A percentile compares a stretch with the other conserved stretches of the same genome.
phyloP scores from a whole-genome alignment of 2,888 invertebrate genomes.

The Eupithecia dodoneata region DNA sequence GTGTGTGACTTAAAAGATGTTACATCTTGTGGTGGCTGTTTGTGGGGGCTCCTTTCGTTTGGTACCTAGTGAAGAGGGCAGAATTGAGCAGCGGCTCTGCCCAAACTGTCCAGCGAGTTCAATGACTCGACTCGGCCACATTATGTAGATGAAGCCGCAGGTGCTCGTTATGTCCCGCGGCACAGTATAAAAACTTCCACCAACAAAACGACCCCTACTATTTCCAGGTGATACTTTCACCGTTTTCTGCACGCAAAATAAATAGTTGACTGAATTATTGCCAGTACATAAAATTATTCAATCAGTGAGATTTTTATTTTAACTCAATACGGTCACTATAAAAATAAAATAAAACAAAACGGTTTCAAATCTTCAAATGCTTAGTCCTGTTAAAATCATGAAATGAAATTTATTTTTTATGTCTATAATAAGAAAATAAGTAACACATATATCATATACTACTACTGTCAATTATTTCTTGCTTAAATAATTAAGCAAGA shows the following conservation, averaged over 20 bases:
- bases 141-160: conserved; percentile 81
- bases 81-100: conserved; percentile 2
- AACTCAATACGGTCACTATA: not conserved
- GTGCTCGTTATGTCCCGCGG: conserved; percentile 77
- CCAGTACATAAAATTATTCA: too few relatives aligned
- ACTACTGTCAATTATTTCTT: too few relatives aligned
- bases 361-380: too few relatives aligned
- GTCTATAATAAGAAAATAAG: too few relatives aligned
- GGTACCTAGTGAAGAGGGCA: not conserved
- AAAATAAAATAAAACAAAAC: not conserved
- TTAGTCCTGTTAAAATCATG: too few relatives aligned
- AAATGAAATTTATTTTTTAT: too few relatives aligned
- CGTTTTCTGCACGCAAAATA: conserved; percentile 37
- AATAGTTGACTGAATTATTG: conserved; percentile 13
- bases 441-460: too few relatives aligned
- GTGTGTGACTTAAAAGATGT: too few relatives aligned
- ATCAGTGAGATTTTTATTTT: not conserved
- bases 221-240: conserved; percentile 64
- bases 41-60: not conserved
- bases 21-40: not conserved
- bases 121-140: conserved; percentile 80
- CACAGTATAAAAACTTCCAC: conserved; percentile 76
- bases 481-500: too few relatives aligned
- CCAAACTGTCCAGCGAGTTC: conserved; percentile 72
- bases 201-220: conserved; percentile 76